These are phyloP conservation scores for Hemiprocne comata DNA, from an alignment of 2,113 vertebrate genomes.

Conservation along the genomic window DNA sequence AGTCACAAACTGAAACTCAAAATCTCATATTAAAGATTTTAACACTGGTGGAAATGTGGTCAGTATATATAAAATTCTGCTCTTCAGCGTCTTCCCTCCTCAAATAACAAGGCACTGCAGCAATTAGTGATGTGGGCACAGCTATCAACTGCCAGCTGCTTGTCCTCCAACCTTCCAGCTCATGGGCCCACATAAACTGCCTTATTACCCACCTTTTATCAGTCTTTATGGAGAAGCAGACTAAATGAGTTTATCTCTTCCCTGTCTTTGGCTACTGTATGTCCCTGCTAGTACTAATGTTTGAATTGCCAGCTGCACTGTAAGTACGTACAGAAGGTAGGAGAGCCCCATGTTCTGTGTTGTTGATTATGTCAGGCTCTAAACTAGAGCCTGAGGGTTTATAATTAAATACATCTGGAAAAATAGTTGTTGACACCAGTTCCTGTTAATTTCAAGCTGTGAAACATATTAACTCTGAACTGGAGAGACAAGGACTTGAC, in stretches of 20 bases:
- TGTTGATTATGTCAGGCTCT: not conserved
- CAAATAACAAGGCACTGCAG: not conserved
- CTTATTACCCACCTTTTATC: not conserved
- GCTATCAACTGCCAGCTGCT: not conserved
- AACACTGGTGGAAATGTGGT: rapidly evolving
- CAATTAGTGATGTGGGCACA: not conserved
- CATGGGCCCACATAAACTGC: not conserved
- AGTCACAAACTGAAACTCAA: not conserved
- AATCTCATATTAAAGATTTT: not conserved
- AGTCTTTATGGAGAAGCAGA: not conserved
- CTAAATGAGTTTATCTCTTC: not conserved
- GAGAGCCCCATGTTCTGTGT: not conserved
- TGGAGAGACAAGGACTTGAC: too few species aligned
- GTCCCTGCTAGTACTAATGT: not conserved
- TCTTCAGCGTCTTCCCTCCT: not conserved
- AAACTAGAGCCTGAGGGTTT: not conserved
- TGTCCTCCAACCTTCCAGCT: not conserved
- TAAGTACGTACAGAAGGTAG: not conserved
- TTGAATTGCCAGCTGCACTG: not conserved
- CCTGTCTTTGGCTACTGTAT: not conserved
- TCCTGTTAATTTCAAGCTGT: not conserved
- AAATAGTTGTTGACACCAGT: not conserved
- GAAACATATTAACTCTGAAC: not conserved
- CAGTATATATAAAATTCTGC: not conserved
- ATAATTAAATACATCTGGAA: not conserved